Percentiles rank a stretch among this genome's conserved stretches.
These are phyloP conservation scores for Meiosimyza decipiens DNA, from an alignment of 2,888 invertebrate genomes.

Conservation along the genomic window DNA sequence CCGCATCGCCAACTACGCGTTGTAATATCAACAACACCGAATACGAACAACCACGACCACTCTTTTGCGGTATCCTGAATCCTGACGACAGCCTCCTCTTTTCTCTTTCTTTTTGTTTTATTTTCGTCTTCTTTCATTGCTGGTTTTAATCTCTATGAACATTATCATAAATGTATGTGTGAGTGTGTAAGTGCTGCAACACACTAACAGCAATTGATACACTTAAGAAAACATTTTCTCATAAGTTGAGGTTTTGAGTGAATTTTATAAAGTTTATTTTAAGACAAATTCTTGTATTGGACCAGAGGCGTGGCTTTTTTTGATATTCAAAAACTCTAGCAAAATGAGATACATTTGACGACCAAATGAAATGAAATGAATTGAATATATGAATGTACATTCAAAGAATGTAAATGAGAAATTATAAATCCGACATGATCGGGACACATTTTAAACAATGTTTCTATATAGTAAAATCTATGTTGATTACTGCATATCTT, in stretches of 20 bases:
- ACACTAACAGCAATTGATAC: neutral
- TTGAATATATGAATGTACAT: too few species aligned
- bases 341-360: too few species aligned
- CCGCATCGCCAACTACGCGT: conserved; percentile 38
- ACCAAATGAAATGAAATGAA: too few species aligned
- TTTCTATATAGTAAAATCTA: too few species aligned
- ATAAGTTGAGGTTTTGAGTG: too few species aligned
- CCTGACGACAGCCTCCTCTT: conserved; percentile 51
- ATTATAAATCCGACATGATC: too few species aligned
- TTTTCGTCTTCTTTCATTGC: conserved; percentile 38
- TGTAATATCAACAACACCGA: conserved; percentile 43
- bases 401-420: too few species aligned
- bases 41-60: conserved; percentile 46
- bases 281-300: too few species aligned
- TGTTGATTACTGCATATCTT: too few species aligned
- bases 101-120: conserved; percentile 47
- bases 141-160: conserved; percentile 49
- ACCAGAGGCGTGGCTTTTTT: too few species aligned
- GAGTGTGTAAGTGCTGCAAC: conserved; percentile 22
- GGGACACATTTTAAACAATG: too few species aligned
- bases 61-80: conserved; percentile 51
- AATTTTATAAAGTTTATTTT: neutral
- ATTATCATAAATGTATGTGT: conserved; percentile 44
- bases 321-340: too few species aligned
- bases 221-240: conserved; percentile 20